Percentiles rank a stretch among this genome's conserved stretches.
Conservation (phyloP, 2,113 vertebrate genomes). For the Siphamia tubifer region DNA sequence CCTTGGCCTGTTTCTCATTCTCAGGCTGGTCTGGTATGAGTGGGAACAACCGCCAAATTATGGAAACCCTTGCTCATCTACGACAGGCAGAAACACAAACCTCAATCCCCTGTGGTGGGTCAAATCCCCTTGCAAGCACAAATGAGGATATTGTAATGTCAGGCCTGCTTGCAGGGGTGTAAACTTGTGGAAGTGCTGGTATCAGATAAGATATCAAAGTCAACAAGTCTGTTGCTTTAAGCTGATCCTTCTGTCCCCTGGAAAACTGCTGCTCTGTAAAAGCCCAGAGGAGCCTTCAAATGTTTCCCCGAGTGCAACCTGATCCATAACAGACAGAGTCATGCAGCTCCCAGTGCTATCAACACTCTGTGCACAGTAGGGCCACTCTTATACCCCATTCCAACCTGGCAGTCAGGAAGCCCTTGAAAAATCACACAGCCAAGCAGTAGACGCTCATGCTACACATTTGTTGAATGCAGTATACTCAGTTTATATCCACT, state of each 20-base stretch:
- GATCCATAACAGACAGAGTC: slow-evolving; percentile 69
- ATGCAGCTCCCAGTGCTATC: slow-evolving; percentile 61
- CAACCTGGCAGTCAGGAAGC: slow-evolving; percentile 48
- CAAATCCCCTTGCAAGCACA: slow-evolving; percentile 76
- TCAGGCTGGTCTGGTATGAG: slow-evolving; percentile 41
- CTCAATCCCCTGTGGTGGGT: slow-evolving; percentile 58
- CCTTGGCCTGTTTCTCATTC: slow-evolving; percentile 83
- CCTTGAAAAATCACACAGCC: slow-evolving; percentile 35
- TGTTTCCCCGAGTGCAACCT: slow-evolving; percentile 69
- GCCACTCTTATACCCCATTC: slow-evolving; percentile 53
- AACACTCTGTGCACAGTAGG: slow-evolving; percentile 60
- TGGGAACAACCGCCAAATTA: slow-evolving; percentile 36
- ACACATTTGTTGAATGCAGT: slow-evolving; percentile 29
- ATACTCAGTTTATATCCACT: slow-evolving; percentile 18
- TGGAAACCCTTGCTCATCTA: slow-evolving; percentile 49
- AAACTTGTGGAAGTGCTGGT: slow-evolving; percentile 81
- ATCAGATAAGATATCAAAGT: slow-evolving; percentile 86
- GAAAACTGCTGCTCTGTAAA: slow-evolving; percentile 58
- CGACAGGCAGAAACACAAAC: slow-evolving; percentile 61
- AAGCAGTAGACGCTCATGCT: slow-evolving; percentile 13
- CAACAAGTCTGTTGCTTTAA: slow-evolving; percentile 78
- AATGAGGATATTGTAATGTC: slow-evolving; percentile 74
- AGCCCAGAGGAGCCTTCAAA: slow-evolving; percentile 68
- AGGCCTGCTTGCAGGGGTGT: slow-evolving; percentile 78
- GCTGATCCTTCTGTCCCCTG: slow-evolving; percentile 75